phyloP scores from a whole-genome alignment of 2,113 vertebrate species.

The Pteropus alecto region DNA sequence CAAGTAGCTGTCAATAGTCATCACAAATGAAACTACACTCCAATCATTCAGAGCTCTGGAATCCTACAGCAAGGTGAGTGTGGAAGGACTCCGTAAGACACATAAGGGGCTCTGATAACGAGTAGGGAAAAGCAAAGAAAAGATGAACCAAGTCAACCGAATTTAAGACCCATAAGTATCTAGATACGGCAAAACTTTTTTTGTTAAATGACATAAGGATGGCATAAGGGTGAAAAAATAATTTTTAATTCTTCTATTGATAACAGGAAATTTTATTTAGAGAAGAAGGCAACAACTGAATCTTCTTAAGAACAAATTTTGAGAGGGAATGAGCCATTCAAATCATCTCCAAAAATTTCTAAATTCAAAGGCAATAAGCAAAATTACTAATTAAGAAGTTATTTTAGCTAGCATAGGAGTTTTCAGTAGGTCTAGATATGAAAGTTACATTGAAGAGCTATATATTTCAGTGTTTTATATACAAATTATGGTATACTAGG shows the following conservation, averaged over 20 bases:
- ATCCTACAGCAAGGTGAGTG: not conserved
- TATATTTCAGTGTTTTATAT: not conserved
- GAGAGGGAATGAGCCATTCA: not conserved
- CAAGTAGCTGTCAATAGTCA: not conserved
- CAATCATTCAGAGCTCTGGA: not conserved
- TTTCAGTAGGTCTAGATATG: not conserved
- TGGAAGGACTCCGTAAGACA: not conserved
- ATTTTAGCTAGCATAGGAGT: not conserved
- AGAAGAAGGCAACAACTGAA: conserved; percentile 6
- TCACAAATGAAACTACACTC: not conserved
- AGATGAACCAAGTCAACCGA: not conserved
- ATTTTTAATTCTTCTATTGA: conserved; percentile 24
- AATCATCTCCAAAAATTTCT: not conserved
- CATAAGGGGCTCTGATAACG: not conserved
- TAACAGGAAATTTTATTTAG: not conserved
- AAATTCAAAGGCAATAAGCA: not conserved
- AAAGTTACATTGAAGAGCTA: not conserved
- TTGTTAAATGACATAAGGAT: not conserved
- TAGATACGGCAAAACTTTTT: not conserved
- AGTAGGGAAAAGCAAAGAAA: not conserved
- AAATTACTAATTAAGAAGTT: conserved; percentile 12
- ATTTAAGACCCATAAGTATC: not conserved
- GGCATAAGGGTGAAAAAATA: not conserved
- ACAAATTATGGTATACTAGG: not conserved
- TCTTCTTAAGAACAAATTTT: conserved; percentile 23